phyloP scores from a whole-genome alignment of 2,797 vertebrate species.

The Manis crassicaudata region DNA sequence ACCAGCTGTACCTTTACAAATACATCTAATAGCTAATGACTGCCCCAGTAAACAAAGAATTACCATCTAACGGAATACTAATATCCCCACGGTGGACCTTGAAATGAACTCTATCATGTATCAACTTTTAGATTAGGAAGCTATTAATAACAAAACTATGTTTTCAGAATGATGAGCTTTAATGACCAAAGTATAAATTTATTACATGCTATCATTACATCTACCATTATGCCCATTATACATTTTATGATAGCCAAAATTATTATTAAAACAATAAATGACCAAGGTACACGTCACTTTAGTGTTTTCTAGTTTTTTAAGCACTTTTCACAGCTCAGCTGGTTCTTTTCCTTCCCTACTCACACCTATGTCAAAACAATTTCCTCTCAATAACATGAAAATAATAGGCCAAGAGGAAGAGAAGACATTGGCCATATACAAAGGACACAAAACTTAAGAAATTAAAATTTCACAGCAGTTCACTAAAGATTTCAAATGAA shows the following conservation, averaged over 20 bases:
- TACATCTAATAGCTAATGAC: background rate
- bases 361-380: background rate
- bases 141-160: background rate
- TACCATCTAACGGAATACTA: background rate
- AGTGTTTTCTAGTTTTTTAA: background rate
- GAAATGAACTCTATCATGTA: background rate
- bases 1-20: background rate
- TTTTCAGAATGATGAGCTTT: background rate
- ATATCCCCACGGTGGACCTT: background rate
- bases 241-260: background rate
- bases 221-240: background rate
- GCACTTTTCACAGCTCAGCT: background rate
- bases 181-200: background rate
- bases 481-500: background rate
- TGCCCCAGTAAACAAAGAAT: slow-evolving; percentile 21
- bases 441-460: background rate
- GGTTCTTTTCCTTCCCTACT: background rate
- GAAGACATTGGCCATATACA: background rate
- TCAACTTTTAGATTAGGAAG: background rate
- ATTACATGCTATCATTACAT: background rate
- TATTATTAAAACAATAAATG: background rate
- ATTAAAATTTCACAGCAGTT: background rate
- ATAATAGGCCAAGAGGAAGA: background rate
- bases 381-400: background rate
- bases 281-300: background rate